A percentile compares a stretch with the other conserved stretches of the same genome.
Conservation (phyloP, 2,888 invertebrate species). For the Entomobrya multifasciata region DNA sequence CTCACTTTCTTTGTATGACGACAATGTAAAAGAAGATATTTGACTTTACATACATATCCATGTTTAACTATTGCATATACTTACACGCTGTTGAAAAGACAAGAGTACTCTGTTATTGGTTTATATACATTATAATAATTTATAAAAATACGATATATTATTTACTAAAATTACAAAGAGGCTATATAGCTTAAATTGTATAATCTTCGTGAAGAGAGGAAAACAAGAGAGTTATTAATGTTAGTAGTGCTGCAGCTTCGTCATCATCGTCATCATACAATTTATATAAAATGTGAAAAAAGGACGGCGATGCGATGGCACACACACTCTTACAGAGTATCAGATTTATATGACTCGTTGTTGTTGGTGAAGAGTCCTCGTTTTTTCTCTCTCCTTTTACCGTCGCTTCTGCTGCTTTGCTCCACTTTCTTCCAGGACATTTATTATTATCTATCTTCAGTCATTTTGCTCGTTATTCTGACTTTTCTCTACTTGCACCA, state of each 20-base stretch:
- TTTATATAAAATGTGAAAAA: too few relatives aligned
- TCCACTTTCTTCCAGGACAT: conserved; percentile 33
- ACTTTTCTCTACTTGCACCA: background rate
- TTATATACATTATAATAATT: too few relatives aligned
- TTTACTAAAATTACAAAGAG: too few relatives aligned
- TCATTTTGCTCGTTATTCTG: conserved; percentile 10
- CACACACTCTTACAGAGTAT: conserved; percentile 8
- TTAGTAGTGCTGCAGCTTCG: conserved; percentile 1
- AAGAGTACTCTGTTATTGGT: too few relatives aligned
- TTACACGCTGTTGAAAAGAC: too few relatives aligned
- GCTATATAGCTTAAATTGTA: too few relatives aligned
- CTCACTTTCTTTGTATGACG: background rate
- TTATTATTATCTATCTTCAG: conserved; percentile 40
- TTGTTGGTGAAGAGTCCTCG: conserved; percentile 10
- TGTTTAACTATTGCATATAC: too few relatives aligned
- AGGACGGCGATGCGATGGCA: too few relatives aligned
- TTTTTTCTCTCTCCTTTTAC: background rate
- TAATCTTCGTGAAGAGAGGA: too few relatives aligned
- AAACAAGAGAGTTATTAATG: too few relatives aligned
- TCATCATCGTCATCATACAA: conserved; percentile 10
- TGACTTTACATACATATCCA: too few relatives aligned
- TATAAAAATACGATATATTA: too few relatives aligned
- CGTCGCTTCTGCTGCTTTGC: background rate
- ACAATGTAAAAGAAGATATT: conserved; percentile 14
- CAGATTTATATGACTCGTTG: conserved; percentile 12